A percentile compares a stretch with the other conserved stretches of the same genome.
Evolutionary conservation across 2,888 invertebrate genomes (phyloP).

Genomic region (Cheilosia scutellata): DNA sequence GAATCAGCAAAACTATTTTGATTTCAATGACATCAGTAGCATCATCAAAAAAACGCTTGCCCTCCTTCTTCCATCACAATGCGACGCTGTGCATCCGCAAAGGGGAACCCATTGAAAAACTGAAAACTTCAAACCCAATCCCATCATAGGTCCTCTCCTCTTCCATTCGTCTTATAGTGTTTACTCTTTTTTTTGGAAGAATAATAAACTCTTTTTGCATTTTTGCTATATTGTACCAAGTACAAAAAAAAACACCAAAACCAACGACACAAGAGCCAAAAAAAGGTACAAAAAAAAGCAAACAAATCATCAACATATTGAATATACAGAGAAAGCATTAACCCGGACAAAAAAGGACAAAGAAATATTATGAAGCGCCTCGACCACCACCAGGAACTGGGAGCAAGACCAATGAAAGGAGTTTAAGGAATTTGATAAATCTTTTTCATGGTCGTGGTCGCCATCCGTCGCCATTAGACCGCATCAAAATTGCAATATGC

Average conservation of each 20-base stretch:
- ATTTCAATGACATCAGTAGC: too few relatives aligned
- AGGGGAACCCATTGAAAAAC: slow-evolving; percentile 23
- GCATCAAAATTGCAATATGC: slow-evolving; percentile 72
- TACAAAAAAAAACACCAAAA: not conserved
- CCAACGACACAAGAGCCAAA: slow-evolving; percentile 5
- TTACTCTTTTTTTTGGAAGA: not conserved
- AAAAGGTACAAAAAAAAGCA: slow-evolving; percentile 29
- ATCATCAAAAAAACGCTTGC: not conserved
- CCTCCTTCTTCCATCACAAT: slow-evolving; percentile 24
- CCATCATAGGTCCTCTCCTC: not conserved
- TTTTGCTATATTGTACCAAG: slow-evolving; percentile 35
- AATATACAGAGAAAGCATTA: slow-evolving; percentile 64
- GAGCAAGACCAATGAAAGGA: slow-evolving; percentile 34
- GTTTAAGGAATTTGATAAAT: slow-evolving; percentile 67
- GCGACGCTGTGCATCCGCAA: slow-evolving; percentile 42
- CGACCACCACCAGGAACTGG: not conserved
- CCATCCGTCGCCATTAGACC: slow-evolving; percentile 56
- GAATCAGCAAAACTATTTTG: too few relatives aligned
- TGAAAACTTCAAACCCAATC: not conserved
- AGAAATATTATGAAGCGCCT: slow-evolving; percentile 9
- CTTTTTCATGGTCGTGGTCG: slow-evolving; percentile 63
- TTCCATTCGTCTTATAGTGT: not conserved
- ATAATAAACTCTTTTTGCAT: slow-evolving; percentile 38
- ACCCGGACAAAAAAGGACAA: slow-evolving; percentile 48
- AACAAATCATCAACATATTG: slow-evolving; percentile 74